Conservation (phyloP, 2,797 vertebrate species). For the Anguilla pacifica region DNA sequence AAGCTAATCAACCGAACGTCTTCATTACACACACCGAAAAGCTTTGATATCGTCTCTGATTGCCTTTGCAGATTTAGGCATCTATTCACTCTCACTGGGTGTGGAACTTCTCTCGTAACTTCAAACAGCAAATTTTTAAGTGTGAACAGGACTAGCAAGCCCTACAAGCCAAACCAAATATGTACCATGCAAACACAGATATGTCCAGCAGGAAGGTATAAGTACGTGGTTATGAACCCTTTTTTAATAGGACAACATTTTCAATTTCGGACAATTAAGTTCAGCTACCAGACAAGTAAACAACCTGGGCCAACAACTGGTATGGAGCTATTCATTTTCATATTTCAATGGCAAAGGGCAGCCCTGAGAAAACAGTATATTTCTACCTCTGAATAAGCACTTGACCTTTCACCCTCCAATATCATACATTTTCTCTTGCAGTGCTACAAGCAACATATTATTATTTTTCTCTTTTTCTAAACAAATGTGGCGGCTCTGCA, state of each 20-base stretch:
- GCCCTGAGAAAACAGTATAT: neutral
- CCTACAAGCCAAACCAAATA: neutral
- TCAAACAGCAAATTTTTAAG: neutral
- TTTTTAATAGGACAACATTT: no score
- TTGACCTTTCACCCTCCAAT: neutral
- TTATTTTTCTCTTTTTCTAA: neutral
- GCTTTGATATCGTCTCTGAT: constrained; percentile 11
- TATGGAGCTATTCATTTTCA: no score
- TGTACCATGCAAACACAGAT: neutral
- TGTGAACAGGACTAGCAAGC: neutral
- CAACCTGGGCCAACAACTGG: no score
- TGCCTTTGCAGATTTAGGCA: constrained; percentile 17
- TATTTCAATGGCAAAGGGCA: neutral
- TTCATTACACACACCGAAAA: constrained; percentile 13
- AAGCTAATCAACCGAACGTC: neutral
- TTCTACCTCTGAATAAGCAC: neutral
- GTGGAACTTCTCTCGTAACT: neutral
- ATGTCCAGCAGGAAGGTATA: neutral
- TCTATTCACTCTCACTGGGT: neutral
- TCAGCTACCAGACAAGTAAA: no score
- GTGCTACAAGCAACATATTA: neutral
- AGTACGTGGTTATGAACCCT: neutral
- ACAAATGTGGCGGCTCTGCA: neutral
- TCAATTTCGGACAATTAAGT: no score
- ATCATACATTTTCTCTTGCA: neutral